These are phyloP conservation scores for Brachionus paranguensis DNA, from an alignment of 1,140 invertebrate species.

Conservation along the genomic window DNA sequence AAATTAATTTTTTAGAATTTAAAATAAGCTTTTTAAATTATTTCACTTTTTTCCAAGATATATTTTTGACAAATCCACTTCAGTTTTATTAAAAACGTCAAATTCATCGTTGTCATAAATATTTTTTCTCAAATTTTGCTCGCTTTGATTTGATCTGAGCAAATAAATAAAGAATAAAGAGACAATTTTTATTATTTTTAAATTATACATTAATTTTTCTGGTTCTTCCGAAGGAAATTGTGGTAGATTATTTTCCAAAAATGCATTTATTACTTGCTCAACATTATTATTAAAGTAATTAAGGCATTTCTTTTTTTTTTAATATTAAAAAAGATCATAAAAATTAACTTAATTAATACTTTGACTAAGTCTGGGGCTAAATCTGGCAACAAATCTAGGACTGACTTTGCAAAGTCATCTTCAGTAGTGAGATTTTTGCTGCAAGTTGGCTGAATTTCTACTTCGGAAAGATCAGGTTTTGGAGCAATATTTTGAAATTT, in stretches of 20 bases:
- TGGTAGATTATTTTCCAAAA: slow-evolving; percentile 32
- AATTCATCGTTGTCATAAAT: slow-evolving; percentile 34
- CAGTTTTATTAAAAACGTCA: slow-evolving; percentile 19
- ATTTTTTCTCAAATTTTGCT: slow-evolving; percentile 8
- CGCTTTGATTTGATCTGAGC: not conserved
- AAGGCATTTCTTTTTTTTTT: slow-evolving; percentile 4
- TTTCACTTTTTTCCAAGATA: slow-evolving; percentile 32
- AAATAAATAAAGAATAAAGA: not conserved
- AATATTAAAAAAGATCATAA: not conserved
- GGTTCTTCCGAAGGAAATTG: not conserved
- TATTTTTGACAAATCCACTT: slow-evolving; percentile 22
- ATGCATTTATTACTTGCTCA: slow-evolving; percentile 11
- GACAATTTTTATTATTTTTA: not conserved
- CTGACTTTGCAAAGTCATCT: not conserved
- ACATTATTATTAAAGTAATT: slow-evolving; percentile 16
- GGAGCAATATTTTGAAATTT: not conserved
- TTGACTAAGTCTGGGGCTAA: not conserved
- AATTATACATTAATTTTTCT: not conserved
- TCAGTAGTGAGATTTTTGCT: not conserved
- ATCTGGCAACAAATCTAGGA: slow-evolving; percentile 7
- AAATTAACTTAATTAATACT: not conserved
- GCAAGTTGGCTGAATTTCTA: not conserved
- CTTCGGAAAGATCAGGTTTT: not conserved
- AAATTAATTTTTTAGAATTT: not conserved
- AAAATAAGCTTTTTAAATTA: no score